Evolutionary conservation across 2,113 vertebrate genomes (phyloP).

Genomic region (Raja brachyura): DNA sequence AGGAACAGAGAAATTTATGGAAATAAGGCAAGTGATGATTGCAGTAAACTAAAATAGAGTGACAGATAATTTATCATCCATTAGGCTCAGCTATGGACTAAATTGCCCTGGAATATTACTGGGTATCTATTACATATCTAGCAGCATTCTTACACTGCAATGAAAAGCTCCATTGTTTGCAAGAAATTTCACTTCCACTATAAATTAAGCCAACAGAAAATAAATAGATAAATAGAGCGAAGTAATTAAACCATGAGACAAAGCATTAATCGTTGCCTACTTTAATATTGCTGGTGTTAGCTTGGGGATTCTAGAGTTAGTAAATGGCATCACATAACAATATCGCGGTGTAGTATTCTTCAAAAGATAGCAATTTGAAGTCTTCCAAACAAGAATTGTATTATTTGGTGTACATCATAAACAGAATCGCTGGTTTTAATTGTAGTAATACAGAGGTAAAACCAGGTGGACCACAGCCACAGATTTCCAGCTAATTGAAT

Average conservation of each 20-base stretch:
- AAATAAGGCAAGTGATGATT: slow-evolving; percentile 36
- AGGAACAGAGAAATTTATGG: slow-evolving; percentile 7
- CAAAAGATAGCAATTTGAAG: background rate
- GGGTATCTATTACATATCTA: slow-evolving; percentile 30
- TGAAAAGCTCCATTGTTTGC: slow-evolving; percentile 30
- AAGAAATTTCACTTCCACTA: slow-evolving; percentile 11
- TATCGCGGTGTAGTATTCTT: background rate
- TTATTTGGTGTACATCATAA: background rate
- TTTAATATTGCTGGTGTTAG: background rate
- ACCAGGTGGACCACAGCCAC: background rate
- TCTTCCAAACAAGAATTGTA: background rate
- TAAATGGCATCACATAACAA: background rate
- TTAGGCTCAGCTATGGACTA: slow-evolving; percentile 32
- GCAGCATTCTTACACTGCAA: background rate
- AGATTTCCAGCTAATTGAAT: background rate
- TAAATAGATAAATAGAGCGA: background rate
- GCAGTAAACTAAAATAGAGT: slow-evolving; percentile 34
- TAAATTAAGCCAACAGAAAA: background rate
- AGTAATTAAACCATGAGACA: slow-evolving; percentile 29
- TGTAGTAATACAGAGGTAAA: background rate
- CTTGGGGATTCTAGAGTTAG: no score
- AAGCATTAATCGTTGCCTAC: background rate
- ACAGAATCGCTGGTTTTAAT: background rate
- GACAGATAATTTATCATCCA: slow-evolving; percentile 35
- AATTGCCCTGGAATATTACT: slow-evolving; percentile 36